Base-by-base conservation (phyloP, 2,113 vertebrate species). In the Oxyruncus cristatus region DNA sequence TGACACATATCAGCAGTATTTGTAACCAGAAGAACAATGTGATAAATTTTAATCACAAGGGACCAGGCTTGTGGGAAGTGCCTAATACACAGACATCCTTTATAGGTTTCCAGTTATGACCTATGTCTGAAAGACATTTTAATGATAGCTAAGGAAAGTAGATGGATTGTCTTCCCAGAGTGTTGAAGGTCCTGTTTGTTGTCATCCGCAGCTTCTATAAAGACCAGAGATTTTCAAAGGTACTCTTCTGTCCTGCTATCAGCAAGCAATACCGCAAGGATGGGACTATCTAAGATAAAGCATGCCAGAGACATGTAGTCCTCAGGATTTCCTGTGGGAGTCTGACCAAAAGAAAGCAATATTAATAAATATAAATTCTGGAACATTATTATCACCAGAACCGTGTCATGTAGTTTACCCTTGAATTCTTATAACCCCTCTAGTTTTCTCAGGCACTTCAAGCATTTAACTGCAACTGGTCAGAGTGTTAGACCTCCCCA, bases 111-210 rank as follows among this genome's bases (percentile, higher is more conserved):
- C 98, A 98, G 98, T 98, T 98, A 98, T 98, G 98, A 98, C 98
- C 98, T 98, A 98, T 9, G 96, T 98, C 98, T 98, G 88, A 98
- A 98, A 98, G 98, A 98, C 98, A 98, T 98, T 98, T 98, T 98
- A 97, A 96, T 97, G 99, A 99, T 99, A 99, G 98, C 98, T 97
- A 97, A 97, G 95, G 98, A 98, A 97, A 98, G 97, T 93, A 98
- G 97, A 98, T 98, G 98, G 98, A 99, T 99, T 98, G 98, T 98
- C 96, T 92, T 97, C 97, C 95, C 95, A 90, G 98, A 94, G 98
- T 98, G 99, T 98, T 99, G 98, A 99, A 98, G 98, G 98, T 96
- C 97, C 98, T 98, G 98, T 93, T 98, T 97, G 98, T 95, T 98
- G 98, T 98, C 98, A 98, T 98, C 97, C 77, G 95, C 98, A 93